Evolutionary conservation across 2,113 vertebrate species (phyloP).

Genomic region (Mellivora capensis): DNA sequence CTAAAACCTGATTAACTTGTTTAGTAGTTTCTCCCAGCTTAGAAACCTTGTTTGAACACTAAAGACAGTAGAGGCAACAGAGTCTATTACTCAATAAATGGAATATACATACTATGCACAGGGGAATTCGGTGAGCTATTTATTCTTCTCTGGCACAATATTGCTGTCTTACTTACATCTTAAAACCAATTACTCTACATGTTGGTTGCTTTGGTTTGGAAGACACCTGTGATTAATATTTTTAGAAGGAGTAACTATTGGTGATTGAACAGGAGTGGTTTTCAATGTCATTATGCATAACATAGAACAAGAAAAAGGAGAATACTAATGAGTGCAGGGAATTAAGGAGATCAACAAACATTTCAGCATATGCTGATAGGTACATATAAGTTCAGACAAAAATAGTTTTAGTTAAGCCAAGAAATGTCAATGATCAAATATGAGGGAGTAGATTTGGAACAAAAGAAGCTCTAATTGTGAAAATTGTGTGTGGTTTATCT

Average conservation of each 20-base stretch:
- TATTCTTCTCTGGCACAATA: not conserved
- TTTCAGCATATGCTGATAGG: not conserved
- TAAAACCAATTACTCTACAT: not conserved
- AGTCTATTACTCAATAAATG: not conserved
- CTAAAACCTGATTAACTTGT: not conserved
- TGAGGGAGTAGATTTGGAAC: not conserved
- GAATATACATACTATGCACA: not conserved
- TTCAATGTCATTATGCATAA: not conserved
- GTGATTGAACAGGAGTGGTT: not conserved
- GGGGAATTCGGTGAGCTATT: not conserved
- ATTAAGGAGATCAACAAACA: not conserved
- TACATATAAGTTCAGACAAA: not conserved
- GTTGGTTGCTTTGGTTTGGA: conserved; percentile 12
- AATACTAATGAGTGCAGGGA: not conserved
- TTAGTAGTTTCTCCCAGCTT: not conserved
- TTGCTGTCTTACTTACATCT: conserved; percentile 11
- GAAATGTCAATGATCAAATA: not conserved
- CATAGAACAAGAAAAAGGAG: not conserved
- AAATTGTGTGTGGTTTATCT: not conserved
- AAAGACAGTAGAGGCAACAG: not conserved
- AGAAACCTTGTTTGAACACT: not conserved
- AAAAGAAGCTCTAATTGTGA: not conserved
- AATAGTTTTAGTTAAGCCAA: not conserved
- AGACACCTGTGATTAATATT: not conserved
- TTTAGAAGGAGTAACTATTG: not conserved